phyloP scores from a whole-genome alignment of 2,113 vertebrate genomes.

The Scopus umbretta region DNA sequence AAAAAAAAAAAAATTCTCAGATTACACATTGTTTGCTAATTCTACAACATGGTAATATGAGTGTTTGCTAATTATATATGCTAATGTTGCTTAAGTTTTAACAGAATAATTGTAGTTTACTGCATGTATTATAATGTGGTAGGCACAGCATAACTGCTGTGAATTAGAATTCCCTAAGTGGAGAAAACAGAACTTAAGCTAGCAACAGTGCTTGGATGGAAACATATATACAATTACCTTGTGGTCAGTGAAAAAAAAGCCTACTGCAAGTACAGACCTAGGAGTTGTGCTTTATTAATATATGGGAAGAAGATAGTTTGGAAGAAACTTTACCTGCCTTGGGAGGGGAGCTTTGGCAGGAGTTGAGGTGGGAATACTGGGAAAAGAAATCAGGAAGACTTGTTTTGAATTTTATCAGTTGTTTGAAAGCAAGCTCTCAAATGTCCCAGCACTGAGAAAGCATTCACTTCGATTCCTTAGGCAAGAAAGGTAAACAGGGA shows the following conservation, averaged over 20 bases:
- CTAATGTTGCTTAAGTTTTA: neutral
- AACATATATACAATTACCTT: neutral
- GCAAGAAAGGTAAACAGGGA: neutral
- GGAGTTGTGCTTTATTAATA: neutral
- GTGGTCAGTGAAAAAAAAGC: neutral
- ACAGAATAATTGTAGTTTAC: neutral
- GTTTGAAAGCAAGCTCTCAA: constrained; percentile 5
- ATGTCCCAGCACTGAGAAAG: neutral
- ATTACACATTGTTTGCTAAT: constrained; percentile 27
- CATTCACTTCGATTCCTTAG: neutral
- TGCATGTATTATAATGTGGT: neutral
- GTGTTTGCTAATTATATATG: neutral
- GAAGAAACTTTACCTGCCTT: constrained; percentile 5
- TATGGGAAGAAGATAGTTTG: neutral
- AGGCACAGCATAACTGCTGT: neutral
- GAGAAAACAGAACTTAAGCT: neutral
- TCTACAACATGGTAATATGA: neutral
- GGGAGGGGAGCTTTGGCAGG: neutral
- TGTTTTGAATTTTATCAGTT: constrained; percentile 18
- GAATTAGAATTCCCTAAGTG: neutral
- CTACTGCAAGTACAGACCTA: neutral
- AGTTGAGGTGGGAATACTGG: neutral
- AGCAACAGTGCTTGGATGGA: neutral
- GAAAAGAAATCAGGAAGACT: neutral
- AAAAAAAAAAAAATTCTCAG: neutral